Evolutionary conservation across 2,888 invertebrate species (phyloP), one percentile per base, ranked within the genome.

Genomic region (Megastigmus dorsalis): DNA sequence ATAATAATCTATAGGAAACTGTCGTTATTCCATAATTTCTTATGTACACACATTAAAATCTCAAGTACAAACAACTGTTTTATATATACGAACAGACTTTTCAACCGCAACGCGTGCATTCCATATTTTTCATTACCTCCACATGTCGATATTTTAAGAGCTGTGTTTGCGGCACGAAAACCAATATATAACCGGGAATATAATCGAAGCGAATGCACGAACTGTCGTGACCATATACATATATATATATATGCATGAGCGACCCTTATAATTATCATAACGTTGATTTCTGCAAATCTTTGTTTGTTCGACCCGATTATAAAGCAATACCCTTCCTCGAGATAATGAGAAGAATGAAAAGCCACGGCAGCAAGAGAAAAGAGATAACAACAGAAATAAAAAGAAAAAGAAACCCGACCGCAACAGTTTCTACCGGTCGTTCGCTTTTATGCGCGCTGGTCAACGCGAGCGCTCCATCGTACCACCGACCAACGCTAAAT

Each of bases 241-340:
- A n/a, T n/a, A n/a, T n/a, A n/a, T n/a, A n/a, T n/a, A n/a, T n/a
- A n/a, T n/a, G n/a, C n/a, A n/a, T n/a, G n/a, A n/a, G n/a, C n/a
- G n/a, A n/a, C n/a, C 28, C 18, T 2, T 13, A 7, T 36, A 23
- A 63, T 63, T 2, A 33, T 26, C 2, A n/a, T 48, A 48, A 3
- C 48, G 62, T 48, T 62, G 59, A 59, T 62, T 48, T 48, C 48
- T 48, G 6, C 23, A 48, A 62, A 62, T 62, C 48, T 33, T 62
- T 48, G 30, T 36, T 48, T 36, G 36, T 48, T 10, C 30, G 23
- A n/a, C 7, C 36, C 20, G 28, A 55, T 30, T 60, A n/a, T n/a
- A n/a, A n/a, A n/a, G n/a, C n/a, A n/a, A n/a, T n/a, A n/a, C 30
- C 13, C 45, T 60, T 45, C 20, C 30, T 20, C 23, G 41, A 59